Conservation (phyloP, 2,797 vertebrate species). For the Lepilemur septentrionalis region DNA sequence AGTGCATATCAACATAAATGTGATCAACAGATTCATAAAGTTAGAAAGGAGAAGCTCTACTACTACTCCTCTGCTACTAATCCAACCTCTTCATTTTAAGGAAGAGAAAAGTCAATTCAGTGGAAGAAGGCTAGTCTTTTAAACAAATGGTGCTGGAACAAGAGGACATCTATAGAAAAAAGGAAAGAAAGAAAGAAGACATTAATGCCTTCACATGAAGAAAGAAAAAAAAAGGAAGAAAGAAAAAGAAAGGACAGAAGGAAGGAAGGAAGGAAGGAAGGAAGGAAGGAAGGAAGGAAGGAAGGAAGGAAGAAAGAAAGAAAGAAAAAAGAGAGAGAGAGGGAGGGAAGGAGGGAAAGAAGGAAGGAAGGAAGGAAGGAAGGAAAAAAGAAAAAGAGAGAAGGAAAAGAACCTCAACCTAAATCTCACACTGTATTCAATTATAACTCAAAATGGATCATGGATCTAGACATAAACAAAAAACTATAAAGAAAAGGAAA, state of each 20-base stretch:
- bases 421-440: background rate
- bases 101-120: slow-evolving; percentile 7
- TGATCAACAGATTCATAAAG: background rate
- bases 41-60: background rate
- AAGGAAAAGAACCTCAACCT: background rate
- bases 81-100: background rate
- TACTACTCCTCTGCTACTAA: background rate
- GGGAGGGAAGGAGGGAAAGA: too few species aligned
- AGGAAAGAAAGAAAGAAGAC: too few species aligned
- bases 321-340: too few species aligned
- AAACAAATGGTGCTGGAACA: background rate
- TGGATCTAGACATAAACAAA: slow-evolving; percentile 37
- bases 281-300: too few species aligned
- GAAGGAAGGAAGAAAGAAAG: too few species aligned
- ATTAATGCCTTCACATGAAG: too few species aligned
- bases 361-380: too few species aligned
- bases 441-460: slow-evolving; percentile 29
- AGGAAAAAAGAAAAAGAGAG: background rate
- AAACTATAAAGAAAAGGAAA: background rate
- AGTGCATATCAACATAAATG: background rate
- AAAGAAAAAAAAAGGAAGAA: too few species aligned
- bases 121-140: background rate
- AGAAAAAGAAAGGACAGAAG: too few species aligned
- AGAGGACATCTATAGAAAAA: background rate
- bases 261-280: too few species aligned